Base-by-base conservation (phyloP, 2,113 vertebrate species). In the Arizona elegans region DNA sequence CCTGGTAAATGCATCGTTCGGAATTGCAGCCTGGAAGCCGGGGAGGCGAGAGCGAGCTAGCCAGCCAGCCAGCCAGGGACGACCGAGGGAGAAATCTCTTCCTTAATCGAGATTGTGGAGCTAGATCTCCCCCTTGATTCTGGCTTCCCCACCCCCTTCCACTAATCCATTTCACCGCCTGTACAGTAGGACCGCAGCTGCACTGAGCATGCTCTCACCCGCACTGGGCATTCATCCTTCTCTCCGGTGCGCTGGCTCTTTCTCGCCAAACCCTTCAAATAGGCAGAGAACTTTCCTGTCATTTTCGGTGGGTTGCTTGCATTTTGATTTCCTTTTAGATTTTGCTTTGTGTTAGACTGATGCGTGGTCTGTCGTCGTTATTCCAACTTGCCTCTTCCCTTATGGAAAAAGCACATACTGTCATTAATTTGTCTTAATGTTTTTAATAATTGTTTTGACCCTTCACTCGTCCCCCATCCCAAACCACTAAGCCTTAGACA, bases 101-200 rank as follows among this genome's bases (percentile, higher is more conserved):
- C 10, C 2, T 62, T 33, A 59, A 29, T 5, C 11, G 1, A 8
- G 54, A 3, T 26, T 21, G 62, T 33, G 65, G 89, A 55, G 59
- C 50, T 1, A 70, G 53, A 52, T 94, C 94, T 65, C 95, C 59
- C 87, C 88, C 95, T 92, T 92, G 47, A 91, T 91, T 70, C 26
- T 24, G 94, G 91, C 94, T 55, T 88, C 75, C 56, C 55, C 21
- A 29, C 55, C 13, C 33, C 33, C 75, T 92, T 94, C 86, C 65
- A 43, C 91, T 95, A 93, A 96, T 92, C 91, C 87, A 12, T 50
- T 47, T 93, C 15, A 2, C 88, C 56, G 93, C 43, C 88, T 12
- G 89, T 55, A 8, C 87, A 55, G 52, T 26, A 55, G 55, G 43
- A 53, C 65, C 12, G 33, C 15, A 90, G 85, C 47, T 33, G 24